Conservation (phyloP, 2,888 invertebrate genomes). For the Leptopilina myrica region DNA sequence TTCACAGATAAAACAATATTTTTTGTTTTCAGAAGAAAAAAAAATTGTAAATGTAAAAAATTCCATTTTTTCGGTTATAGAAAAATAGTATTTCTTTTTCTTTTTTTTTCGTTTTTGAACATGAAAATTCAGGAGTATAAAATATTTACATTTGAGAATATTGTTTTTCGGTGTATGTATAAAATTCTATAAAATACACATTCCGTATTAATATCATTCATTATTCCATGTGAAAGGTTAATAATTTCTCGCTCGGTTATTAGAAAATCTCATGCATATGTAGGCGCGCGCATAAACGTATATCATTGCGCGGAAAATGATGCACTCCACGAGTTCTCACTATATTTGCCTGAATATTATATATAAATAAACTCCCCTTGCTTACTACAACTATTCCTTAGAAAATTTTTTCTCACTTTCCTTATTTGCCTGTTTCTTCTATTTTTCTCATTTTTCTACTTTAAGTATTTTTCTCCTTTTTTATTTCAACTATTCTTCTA, state of each 20-base stretch:
- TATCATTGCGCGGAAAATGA: slow-evolving; percentile 10
- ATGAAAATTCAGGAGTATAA: too few relatives aligned
- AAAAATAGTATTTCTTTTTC: too few relatives aligned
- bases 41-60: too few relatives aligned
- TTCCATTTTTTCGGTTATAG: too few relatives aligned
- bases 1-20: too few relatives aligned
- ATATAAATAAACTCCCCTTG: neutral
- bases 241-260: slow-evolving; percentile 25
- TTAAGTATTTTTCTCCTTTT: too few relatives aligned
- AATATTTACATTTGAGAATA: too few relatives aligned
- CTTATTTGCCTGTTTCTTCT: too few relatives aligned
- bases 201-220: neutral
- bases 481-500: too few relatives aligned
- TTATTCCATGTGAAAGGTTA: neutral
- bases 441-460: too few relatives aligned
- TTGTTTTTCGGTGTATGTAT: neutral
- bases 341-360: slow-evolving; percentile 7
- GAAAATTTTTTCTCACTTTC: neutral
- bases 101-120: too few relatives aligned
- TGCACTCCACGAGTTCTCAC: neutral
- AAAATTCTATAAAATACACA: neutral
- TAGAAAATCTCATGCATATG: slow-evolving; percentile 33
- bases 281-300: slow-evolving; percentile 1
- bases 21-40: too few relatives aligned
- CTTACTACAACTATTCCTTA: neutral